Evolutionary conservation across 2,113 vertebrate species (phyloP), one percentile per base, ranked within the genome.

Genomic region (Ctenomys sociabilis): DNA sequence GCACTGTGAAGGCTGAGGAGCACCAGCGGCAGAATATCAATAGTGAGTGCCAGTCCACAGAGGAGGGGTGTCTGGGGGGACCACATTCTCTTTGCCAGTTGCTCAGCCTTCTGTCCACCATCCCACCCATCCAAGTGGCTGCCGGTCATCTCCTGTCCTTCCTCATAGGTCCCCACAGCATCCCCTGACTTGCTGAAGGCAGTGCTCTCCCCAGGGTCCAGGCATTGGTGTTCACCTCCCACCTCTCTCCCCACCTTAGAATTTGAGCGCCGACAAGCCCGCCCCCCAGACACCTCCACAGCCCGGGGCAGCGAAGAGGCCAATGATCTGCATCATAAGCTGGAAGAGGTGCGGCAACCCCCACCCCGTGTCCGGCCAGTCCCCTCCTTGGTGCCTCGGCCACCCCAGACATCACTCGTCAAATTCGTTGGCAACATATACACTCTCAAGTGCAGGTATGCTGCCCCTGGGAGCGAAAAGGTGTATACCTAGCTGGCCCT

Each of bases 391-490:
- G 99, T 99, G 96, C 99, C 99, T 93, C 99, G 99, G 77, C 99
- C 99, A 0, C 99, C 99, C 0, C 99, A 99, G 91, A 99, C 99
- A 9, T 99, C 99, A 3, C 98, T 99, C 85, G 99, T 99, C 96
- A 99, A 99, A 97, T 99, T 99, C 72, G 99, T 99, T 95, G 99
- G 99, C 87, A 99, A 99, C 97, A 99, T 99, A 97, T 99, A 99
- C 98, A 99, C 99, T 86, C 98, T 99, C n/a, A 99, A 99, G 97
- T 99, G 99, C 99, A 99, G 99, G 99, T 99, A 95, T 97, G 98
- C 96, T 40, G n/a, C 57, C 66, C n/a, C 49, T 19, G 12, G n/a
- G 73, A 19, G 43, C 37, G 75, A 24, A n/a, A 54, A n/a, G 59
- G 64, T 59, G 43, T 22, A 75, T 1, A 14, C 9, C n/a, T 0